phyloP scores from a whole-genome alignment of 2,888 invertebrate species.

The Drosophila kuntzei region DNA sequence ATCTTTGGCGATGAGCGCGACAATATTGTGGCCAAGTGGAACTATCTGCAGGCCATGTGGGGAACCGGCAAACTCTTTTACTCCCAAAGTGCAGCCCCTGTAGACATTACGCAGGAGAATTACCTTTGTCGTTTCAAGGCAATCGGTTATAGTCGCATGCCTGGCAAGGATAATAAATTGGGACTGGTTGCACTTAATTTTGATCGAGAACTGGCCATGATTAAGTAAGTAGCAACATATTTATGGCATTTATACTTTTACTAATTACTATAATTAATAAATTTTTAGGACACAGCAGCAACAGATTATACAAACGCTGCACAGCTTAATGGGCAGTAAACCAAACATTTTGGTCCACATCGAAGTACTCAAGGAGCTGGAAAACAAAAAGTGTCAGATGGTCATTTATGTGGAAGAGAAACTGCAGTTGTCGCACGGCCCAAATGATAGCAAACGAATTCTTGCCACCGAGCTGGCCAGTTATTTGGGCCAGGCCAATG shows the following conservation, averaged over 20 bases:
- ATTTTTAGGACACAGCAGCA: constrained; percentile 89
- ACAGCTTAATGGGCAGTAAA: constrained; percentile 92
- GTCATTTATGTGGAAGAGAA: constrained; percentile 91
- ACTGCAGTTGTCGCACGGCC: constrained; percentile 86
- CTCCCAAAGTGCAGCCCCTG: constrained; percentile 89
- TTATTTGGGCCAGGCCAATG: constrained; percentile 89
- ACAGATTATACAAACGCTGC: constrained; percentile 89
- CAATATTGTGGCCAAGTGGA: constrained; percentile 96
- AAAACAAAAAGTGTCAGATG: constrained; percentile 92
- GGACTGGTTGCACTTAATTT: constrained; percentile 95
- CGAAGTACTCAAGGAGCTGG: constrained; percentile 91
- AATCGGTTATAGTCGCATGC: constrained; percentile 95
- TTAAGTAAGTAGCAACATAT: constrained; percentile 87
- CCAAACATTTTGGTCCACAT: constrained; percentile 93
- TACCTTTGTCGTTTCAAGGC: constrained; percentile 97
- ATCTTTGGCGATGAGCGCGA: constrained; percentile 98
- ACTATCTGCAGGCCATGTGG: constrained; percentile 92
- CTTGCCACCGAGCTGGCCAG: constrained; percentile 90
- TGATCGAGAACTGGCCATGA: constrained; percentile 92
- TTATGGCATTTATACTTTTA: not conserved
- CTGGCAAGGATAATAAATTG: constrained; percentile 94
- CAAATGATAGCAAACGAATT: constrained; percentile 89
- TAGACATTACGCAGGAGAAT: constrained; percentile 95
- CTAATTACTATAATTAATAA: not conserved
- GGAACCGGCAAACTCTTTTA: constrained; percentile 91